Percentiles rank a stretch among this genome's conserved stretches.
Evolutionary conservation across 1,140 invertebrate species (phyloP).

Genomic region (Thalassaphorura encarpata): DNA sequence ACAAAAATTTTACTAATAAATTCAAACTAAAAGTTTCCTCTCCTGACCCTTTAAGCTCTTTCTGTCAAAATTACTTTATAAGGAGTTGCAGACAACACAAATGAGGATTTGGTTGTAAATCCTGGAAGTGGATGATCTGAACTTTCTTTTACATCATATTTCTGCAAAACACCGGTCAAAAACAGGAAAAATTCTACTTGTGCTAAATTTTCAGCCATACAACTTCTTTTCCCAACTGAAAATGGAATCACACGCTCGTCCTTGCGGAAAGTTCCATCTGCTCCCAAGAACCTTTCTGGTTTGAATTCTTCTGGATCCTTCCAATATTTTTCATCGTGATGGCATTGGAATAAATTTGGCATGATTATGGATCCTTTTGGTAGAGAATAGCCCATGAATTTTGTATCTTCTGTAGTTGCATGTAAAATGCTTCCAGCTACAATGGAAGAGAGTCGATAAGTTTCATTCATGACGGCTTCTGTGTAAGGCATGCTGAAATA

Average conservation of each 20-base stretch:
- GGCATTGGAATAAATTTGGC: conserved; percentile 33
- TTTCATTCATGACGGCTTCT: conserved; percentile 30
- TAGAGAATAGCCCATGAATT: conserved; percentile 34
- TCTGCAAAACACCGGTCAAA: conserved; percentile 49
- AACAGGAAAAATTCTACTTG: conserved; percentile 11
- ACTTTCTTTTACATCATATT: conserved; percentile 38
- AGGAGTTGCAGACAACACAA: conserved; percentile 24
- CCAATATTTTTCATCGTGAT: conserved; percentile 36
- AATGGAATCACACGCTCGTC: conserved; percentile 63
- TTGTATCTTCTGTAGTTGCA: conserved; percentile 26
- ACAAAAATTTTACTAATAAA: too few relatives aligned
- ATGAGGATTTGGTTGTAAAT: conserved; percentile 21
- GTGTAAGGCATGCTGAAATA: conserved; percentile 35
- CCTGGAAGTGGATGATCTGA: conserved; percentile 35
- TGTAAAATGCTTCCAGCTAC: conserved; percentile 30
- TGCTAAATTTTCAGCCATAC: conserved; percentile 12
- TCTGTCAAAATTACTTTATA: too few relatives aligned
- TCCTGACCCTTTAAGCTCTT: too few relatives aligned
- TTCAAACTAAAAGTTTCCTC: too few relatives aligned
- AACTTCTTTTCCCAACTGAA: conserved; percentile 23
- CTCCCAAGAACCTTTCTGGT: conserved; percentile 38
- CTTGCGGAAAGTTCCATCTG: conserved; percentile 42
- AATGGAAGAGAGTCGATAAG: conserved; percentile 25
- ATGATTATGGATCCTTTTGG: conserved; percentile 32
- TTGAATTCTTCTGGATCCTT: conserved; percentile 39